Base-by-base conservation (phyloP, 37 sponge, comb jelly and placozoan genomes). In the Cliona cf. orientalis region DNA sequence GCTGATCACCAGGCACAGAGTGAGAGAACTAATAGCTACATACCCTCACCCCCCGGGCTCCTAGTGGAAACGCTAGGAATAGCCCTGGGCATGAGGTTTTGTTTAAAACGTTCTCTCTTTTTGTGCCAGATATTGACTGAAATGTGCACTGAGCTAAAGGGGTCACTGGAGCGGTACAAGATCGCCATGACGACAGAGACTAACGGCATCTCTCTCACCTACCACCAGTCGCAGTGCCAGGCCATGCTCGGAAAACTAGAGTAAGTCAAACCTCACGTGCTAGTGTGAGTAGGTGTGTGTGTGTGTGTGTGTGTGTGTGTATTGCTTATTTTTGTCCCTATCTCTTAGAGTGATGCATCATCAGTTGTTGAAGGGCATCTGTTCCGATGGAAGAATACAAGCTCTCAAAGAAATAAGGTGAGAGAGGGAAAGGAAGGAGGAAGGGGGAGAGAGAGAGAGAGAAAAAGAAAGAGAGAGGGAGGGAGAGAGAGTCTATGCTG, bases 201-300 rank as follows among this genome's bases (percentile, higher is more conserved):
- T n/a, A 58, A 81, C 31, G 21, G 60, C 39, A 37, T 39, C 1
- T 28, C 71, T 2, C 21, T 71, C n/a, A 61, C 49, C 42, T 40
- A 76, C 61, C 44, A 56, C 43, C 61, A 39, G 35, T 34, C 60
- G 5, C 66, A 75, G 37, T 28, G 69, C 55, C 23, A 65, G 2
- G 85, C 85, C 25, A 61, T 84, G 65, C 22, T 41, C n/a, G 69
- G 68, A 34, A 84, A 84, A 58, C 60, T 75, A 21, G 76, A 84
- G 77, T 75, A 76, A 69, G 74, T 42, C 62, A 22, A n/a, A n/a
- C n/a, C n/a, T n/a, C n/a, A n/a, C n/a, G n/a, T 75, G 25, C 55
- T 73, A 53, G 3, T 22, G 46, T n/a, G n/a, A n/a, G n/a, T n/a
- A n/a, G n/a, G n/a, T n/a, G n/a, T n/a, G n/a, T n/a, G n/a, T n/a